A percentile compares a stretch with the other conserved stretches of the same genome.
Evolutionary conservation across 2,888 invertebrate species (phyloP).

Genomic region (Drymonia ruficornis): DNA sequence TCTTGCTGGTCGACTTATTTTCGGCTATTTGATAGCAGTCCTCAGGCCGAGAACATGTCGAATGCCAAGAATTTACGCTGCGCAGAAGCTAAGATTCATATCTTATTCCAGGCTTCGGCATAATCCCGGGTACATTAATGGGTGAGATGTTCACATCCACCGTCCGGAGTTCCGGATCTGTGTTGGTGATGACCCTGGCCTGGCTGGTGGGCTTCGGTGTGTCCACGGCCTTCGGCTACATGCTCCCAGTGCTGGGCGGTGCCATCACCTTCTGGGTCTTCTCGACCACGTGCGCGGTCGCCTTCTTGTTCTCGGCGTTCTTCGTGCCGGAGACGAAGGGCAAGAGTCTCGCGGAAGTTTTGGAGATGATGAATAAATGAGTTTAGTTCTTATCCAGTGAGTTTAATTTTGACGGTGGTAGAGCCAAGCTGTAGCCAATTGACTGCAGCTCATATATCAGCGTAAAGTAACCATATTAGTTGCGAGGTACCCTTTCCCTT

Average conservation of each 20-base stretch:
- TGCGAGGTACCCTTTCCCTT: too few species aligned
- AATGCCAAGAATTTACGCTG: too few species aligned
- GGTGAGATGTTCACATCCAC: slow-evolving; percentile 54
- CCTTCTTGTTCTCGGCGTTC: slow-evolving; percentile 38
- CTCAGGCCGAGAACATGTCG: too few species aligned
- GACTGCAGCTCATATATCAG: too few species aligned
- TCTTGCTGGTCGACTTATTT: too few species aligned
- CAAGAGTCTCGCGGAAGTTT: slow-evolving; percentile 45
- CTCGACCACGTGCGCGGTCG: slow-evolving; percentile 25
- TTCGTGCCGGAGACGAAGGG: slow-evolving; percentile 55
- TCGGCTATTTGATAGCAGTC: too few species aligned
- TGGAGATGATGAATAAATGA: slow-evolving; percentile 41
- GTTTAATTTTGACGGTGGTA: too few species aligned
- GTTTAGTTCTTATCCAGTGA: too few species aligned
- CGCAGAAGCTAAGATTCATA: too few species aligned
- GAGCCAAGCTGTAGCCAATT: too few species aligned
- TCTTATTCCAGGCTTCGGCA: slow-evolving; percentile 43
- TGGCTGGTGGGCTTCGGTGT: slow-evolving; percentile 45
- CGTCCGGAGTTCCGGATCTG: slow-evolving; percentile 45
- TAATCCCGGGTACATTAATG: slow-evolving; percentile 46
- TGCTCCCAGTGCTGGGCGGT: slow-evolving; percentile 35
- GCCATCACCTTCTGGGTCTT: slow-evolving; percentile 44
- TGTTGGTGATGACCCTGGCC: slow-evolving; percentile 31
- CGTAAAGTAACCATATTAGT: too few species aligned
- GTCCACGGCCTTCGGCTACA: slow-evolving; percentile 37